phyloP scores from a whole-genome alignment of 1,140 invertebrate species.

The Diachasmimorpha longicaudata region DNA sequence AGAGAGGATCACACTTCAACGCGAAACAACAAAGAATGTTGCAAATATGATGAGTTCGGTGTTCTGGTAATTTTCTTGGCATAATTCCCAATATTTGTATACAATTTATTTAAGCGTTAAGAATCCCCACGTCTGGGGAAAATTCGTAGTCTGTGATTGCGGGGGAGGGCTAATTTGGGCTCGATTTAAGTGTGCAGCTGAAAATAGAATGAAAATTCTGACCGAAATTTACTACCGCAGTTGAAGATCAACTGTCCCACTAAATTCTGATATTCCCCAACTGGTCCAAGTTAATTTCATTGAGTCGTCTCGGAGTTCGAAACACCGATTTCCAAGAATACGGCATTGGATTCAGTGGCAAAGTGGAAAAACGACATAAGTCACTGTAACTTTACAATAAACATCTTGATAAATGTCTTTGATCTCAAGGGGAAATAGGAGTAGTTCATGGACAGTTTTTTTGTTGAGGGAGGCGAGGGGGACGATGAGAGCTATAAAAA shows the following conservation, averaged over 20 bases:
- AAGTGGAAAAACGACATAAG: no score
- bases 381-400: no score
- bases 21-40: not conserved
- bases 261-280: not conserved
- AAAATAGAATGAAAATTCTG: not conserved
- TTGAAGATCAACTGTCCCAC: not conserved
- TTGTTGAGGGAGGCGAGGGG: no score
- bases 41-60: not conserved
- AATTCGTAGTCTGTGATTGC: not conserved
- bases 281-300: not conserved
- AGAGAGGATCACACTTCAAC: no score
- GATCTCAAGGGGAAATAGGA: no score
- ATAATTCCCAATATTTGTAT: not conserved
- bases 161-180: not conserved
- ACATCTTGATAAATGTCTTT: no score
- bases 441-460: no score
- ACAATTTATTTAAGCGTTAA: not conserved
- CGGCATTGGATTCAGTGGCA: no score
- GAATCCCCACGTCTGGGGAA: not conserved
- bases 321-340: not conserved
- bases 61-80: not conserved
- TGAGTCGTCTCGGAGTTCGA: not conserved
- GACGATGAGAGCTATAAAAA: no score
- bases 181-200: not conserved
- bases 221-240: not conserved